These are phyloP conservation scores for Darevskia nairensis DNA, from an alignment of 2,797 vertebrate genomes.

Conservation along the genomic window DNA sequence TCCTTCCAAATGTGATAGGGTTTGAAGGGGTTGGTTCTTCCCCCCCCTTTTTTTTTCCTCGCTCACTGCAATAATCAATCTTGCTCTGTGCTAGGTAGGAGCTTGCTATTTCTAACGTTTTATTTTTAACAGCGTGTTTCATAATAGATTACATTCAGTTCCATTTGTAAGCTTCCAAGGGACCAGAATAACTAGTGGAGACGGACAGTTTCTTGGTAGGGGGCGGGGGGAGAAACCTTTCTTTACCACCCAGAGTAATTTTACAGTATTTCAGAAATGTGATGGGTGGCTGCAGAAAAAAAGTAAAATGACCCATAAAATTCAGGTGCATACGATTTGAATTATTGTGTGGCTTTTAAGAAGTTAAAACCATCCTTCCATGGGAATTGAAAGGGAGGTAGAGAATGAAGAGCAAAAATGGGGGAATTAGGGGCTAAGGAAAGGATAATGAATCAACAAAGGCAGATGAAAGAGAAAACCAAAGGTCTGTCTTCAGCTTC, in stretches of 20 bases:
- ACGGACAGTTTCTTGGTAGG: slow-evolving; percentile 58
- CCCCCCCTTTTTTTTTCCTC: slow-evolving; percentile 19
- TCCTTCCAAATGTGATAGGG: slow-evolving; percentile 44
- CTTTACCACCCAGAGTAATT: slow-evolving; percentile 47
- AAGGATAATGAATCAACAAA: background rate
- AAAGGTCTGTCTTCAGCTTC: background rate
- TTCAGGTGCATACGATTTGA: background rate
- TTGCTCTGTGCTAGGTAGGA: slow-evolving; percentile 62
- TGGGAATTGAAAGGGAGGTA: background rate
- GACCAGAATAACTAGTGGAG: slow-evolving; percentile 68
- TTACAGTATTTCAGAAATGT: slow-evolving; percentile 45
- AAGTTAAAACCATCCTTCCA: background rate
- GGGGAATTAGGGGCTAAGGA: background rate
- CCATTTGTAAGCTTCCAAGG: slow-evolving; percentile 65
- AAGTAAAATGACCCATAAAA: slow-evolving; percentile 17
- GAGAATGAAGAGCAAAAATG: background rate
- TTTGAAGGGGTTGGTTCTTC: no score
- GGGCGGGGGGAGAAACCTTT: slow-evolving; percentile 45
- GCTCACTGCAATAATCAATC: slow-evolving; percentile 64
- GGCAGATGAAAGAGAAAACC: background rate
- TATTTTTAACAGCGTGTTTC: slow-evolving; percentile 73
- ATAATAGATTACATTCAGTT: slow-evolving; percentile 70
- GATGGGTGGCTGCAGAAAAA: slow-evolving; percentile 38
- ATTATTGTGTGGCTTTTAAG: slow-evolving; percentile 10
- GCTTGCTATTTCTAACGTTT: slow-evolving; percentile 66